Percentiles rank a stretch among this genome's conserved stretches.
Evolutionary conservation across 2,888 invertebrate genomes (phyloP).

Genomic region (Chalcosyrphus nemorum): DNA sequence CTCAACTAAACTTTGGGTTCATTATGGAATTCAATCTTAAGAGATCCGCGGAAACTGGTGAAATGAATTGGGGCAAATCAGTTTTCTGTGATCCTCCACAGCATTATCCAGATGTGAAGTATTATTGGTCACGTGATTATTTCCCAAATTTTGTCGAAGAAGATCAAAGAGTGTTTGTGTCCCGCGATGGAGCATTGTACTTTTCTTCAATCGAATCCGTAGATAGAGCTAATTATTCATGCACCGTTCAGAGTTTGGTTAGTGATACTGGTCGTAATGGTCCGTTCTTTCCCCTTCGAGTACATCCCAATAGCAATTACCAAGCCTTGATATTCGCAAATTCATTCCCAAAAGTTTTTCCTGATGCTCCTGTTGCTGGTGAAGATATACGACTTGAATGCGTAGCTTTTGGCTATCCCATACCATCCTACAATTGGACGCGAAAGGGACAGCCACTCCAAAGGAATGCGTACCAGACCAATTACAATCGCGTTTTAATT

Average conservation of each 20-base stretch:
- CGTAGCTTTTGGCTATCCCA: conserved; percentile 97
- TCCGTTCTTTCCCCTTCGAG: conserved; percentile 91
- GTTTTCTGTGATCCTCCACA: conserved; percentile 96
- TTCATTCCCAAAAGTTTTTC: conserved; percentile 97
- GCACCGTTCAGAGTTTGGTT: conserved; percentile 93
- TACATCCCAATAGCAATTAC: conserved; percentile 93
- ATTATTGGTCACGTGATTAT: conserved; percentile 94
- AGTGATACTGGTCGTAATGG: conserved; percentile 95
- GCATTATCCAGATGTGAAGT: conserved; percentile 93
- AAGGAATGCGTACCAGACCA: conserved; percentile 87
- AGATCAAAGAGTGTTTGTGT: conserved; percentile 95
- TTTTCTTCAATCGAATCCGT: conserved; percentile 96
- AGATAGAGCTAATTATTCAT: conserved; percentile 94
- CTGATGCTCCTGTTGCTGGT: conserved; percentile 95
- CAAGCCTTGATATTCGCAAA: conserved; percentile 96
- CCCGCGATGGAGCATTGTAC: conserved; percentile 95
- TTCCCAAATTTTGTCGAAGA: conserved; percentile 97
- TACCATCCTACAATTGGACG: conserved; percentile 97
- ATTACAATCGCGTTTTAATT: conserved; percentile 92
- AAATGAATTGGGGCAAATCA: conserved; percentile 96
- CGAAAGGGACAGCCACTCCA: conserved; percentile 89
- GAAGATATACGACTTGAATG: conserved; percentile 96
- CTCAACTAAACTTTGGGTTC: conserved; percentile 93
- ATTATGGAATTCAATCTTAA: conserved; percentile 95
- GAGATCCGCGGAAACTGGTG: conserved; percentile 91